These are phyloP conservation scores for Amblyjoppa fuscipennis DNA, from an alignment of 2,888 invertebrate species.

Conservation along the genomic window DNA sequence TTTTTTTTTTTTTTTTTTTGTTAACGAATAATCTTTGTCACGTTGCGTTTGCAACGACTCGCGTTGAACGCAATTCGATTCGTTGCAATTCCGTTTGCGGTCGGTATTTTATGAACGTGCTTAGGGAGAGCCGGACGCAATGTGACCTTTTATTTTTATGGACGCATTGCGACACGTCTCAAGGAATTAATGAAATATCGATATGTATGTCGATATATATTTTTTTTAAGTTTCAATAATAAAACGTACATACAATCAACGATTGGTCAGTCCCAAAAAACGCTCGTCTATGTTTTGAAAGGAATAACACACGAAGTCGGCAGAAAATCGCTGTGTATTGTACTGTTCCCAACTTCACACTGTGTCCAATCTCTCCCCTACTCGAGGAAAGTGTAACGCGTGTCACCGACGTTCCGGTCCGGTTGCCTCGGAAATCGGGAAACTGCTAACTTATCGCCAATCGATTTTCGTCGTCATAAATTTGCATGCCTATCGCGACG, in stretches of 20 bases:
- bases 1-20: conserved; percentile 3
- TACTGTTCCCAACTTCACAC: not conserved
- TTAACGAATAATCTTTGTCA: not conserved
- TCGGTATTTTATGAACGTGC: too few relatives aligned
- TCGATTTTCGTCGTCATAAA: conserved; percentile 34
- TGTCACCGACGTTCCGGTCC: not conserved
- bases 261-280: not conserved
- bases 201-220: not conserved
- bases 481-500: conserved; percentile 37
- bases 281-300: not conserved
- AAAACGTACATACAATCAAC: not conserved
- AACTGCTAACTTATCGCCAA: not conserved
- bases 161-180: not conserved
- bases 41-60: too few relatives aligned
- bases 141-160: not conserved
- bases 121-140: too few relatives aligned
- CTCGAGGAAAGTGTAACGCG: not conserved
- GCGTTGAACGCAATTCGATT: too few relatives aligned
- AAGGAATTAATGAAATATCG: not conserved
- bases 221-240: not conserved
- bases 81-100: not conserved
- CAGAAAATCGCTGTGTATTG: not conserved
- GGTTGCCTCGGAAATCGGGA: not conserved
- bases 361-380: not conserved
- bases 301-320: not conserved